Base-by-base conservation (phyloP, 2,797 vertebrate genomes). In the Anabas testudineus region DNA sequence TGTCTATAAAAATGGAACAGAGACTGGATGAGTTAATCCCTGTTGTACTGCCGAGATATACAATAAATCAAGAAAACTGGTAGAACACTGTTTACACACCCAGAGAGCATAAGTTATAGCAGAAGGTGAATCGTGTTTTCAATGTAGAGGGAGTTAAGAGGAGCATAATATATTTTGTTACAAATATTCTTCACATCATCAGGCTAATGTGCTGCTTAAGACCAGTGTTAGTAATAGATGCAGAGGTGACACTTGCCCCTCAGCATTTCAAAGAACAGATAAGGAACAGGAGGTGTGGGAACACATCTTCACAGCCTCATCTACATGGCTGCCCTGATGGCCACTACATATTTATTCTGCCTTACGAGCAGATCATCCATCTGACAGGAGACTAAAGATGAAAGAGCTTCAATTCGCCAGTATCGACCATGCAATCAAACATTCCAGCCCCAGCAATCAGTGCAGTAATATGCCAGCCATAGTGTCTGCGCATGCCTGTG, bases 341-440 rank as follows among this genome's bases (percentile, higher is more conserved):
- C 53, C 39, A 43, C 49, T 36, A 15, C 55, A 63, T 53, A 10
- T 74, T 75, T 56, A 66, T 57, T 46, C 30, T 37, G 46, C 24
- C 21, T 69, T 16, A 22, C 19, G 46, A 6, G 43, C 71, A 62
- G 54, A 64, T 57, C 65, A 42, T 42, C 55, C 46, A 34, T 19
- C 46, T 63, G 36, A 81, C 59, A 60, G 34, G 45, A 43, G 45
- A 41, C 22, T 42, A 21, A 10, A 65, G 41, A 71, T 53, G 67
- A 73, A 48, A 36, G n/a, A 53, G 47, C 62, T 70, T 76, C 79
- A 51, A 30, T 67, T 72, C n/a, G 10, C 45, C 66, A 48, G n/a
- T 24, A 56, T 75, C 57, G 75, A 56, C 64, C 59, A 68, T 14
- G 18, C 47, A 69, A 73, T 80, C 60, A 75, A 60, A 71, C 42